These are phyloP conservation scores for Abrostola tripartita DNA, from an alignment of 2,888 invertebrate species.

Conservation along the genomic window DNA sequence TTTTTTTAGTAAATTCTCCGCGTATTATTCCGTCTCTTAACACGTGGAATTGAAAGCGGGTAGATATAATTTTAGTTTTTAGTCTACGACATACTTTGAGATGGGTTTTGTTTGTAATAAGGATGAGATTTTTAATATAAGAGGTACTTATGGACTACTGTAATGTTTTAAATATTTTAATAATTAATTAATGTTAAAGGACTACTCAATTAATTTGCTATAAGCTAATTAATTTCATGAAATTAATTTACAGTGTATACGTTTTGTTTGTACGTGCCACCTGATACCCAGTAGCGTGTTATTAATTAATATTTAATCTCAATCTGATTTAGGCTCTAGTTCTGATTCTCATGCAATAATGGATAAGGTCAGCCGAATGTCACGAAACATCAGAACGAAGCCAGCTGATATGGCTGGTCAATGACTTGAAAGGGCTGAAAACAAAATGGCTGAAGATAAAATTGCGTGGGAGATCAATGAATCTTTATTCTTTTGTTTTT, in stretches of 20 bases:
- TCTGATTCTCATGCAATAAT: slow-evolving; percentile 18
- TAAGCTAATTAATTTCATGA: too few species aligned
- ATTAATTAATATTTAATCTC: slow-evolving; percentile 1
- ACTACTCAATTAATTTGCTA: too few species aligned
- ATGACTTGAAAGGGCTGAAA: slow-evolving; percentile 7
- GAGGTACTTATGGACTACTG: too few species aligned
- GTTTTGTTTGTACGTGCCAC: too few species aligned
- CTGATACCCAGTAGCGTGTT: slow-evolving; percentile 15
- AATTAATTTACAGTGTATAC: too few species aligned
- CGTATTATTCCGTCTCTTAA: slow-evolving; percentile 34
- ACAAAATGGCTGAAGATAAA: background rate
- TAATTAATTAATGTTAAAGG: too few species aligned
- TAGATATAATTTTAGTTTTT: slow-evolving; percentile 3
- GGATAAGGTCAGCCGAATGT: slow-evolving; percentile 19
- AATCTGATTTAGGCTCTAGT: slow-evolving; percentile 10
- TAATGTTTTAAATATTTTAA: too few species aligned
- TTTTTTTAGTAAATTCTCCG: slow-evolving; percentile 30
- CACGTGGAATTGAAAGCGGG: slow-evolving; percentile 32
- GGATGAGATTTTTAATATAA: too few species aligned
- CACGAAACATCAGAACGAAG: slow-evolving; percentile 10
- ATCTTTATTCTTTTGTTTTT: slow-evolving; percentile 4
- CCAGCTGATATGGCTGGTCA: slow-evolving; percentile 3
- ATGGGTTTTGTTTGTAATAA: too few species aligned
- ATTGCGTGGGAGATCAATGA: slow-evolving; percentile 17
- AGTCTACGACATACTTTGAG: background rate